Evolutionary conservation across 2,797 vertebrate species (phyloP), one percentile per base, ranked within the genome.

Genomic region (Gymnocypris eckloni): DNA sequence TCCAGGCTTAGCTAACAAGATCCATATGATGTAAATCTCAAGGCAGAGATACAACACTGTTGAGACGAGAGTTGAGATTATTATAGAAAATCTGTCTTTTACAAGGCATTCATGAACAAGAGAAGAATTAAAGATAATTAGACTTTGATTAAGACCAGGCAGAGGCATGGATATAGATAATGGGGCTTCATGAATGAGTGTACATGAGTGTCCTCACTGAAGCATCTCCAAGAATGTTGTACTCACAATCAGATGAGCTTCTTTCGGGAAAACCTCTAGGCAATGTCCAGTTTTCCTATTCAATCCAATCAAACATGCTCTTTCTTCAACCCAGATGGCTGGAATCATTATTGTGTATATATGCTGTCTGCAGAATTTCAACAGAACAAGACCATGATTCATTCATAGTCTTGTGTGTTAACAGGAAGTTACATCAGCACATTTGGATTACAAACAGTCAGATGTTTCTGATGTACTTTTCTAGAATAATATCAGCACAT

Each of bases 111-210:
- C 28, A 22, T 28, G 33, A 39, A 59, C 61, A 83, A 75, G n/a
- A 79, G 64, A 22, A 77, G 76, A 80, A 69, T 75, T 4, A 25
- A 48, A 84, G 79, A 89, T 91, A 84, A 90, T 89, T 89, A 88
- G 86, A 85, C 83, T 90, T 90, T 88, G 86, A 92, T 90, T 90
- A 87, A 87, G 87, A 87, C 80, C 83, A 86, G 41, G 37, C 82
- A 70, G 73, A 88, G 70, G 45, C 39, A 85, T 43, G 37, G 56
- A 84, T 67, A 59, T 59, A 66, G 71, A 76, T 70, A 85, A 88
- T 69, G 52, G 41, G 64, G 45, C 56, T 81, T 56, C 4, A 12
- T 67, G 64, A 84, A 81, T 41, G 25, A 33, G 15, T 25, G 22
- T 20, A 11, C 59, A 39, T 25, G 56, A 82, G 70, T 83, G 73